Conservation (phyloP, 2,888 invertebrate genomes). For the Ormyrus pomaceus region DNA sequence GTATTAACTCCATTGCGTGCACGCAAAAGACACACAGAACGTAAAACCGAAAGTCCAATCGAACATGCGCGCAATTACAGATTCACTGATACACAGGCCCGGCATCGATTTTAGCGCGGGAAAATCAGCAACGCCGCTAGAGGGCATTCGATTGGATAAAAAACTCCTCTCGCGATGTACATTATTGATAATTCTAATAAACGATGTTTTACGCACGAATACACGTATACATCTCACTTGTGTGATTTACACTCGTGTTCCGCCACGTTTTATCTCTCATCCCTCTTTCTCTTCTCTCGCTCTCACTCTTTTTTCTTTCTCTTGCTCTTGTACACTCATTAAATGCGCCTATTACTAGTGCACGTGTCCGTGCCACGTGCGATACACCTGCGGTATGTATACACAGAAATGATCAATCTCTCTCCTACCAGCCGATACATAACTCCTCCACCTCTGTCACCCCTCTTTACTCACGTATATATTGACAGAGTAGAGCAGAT, state of each 20-base stretch:
- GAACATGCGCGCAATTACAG: background rate
- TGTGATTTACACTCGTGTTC: conserved; percentile 2
- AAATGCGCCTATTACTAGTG: conserved; percentile 15
- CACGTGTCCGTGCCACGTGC: conserved; percentile 43
- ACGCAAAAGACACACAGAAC: conserved; percentile 11
- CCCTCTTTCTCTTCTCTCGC: conserved; percentile 1
- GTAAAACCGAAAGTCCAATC: background rate
- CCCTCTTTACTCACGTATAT: background rate
- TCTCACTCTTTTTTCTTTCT: conserved; percentile 6
- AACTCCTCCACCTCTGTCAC: background rate
- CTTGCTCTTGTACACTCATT: background rate
- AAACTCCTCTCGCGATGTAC: no score
- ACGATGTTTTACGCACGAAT: conserved; percentile 11
- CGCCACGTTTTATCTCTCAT: background rate
- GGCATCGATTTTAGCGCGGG: background rate
- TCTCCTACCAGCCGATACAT: background rate
- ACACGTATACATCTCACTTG: background rate
- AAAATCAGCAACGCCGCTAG: no score
- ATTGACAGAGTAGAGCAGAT: conserved; percentile 60
- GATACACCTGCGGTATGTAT: conserved; percentile 8
- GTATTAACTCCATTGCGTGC: conserved; percentile 49
- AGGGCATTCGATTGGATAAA: no score
- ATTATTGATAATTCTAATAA: no score
- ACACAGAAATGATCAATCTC: conserved; percentile 18
- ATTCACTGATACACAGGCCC: background rate